Evolutionary conservation across 2,797 vertebrate species (phyloP), one percentile per base, ranked within the genome.

Genomic region (Enoplosus armatus): DNA sequence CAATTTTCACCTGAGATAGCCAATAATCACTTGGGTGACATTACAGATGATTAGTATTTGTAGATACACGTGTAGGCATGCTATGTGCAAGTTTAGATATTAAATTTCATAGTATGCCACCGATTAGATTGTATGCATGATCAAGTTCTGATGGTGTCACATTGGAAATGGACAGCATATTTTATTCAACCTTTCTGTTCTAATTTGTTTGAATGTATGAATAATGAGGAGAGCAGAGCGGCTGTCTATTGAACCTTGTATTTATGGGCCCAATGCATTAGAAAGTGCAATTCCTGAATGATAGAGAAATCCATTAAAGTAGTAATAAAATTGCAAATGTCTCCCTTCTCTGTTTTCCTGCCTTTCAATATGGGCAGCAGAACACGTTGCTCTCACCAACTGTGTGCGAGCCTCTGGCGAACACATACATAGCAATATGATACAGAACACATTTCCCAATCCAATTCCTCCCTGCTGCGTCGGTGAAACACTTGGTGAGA

Each of bases 251-350:
- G 87, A 91, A 92, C 89, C 92, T 93, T 87, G 89, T 91, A 90
- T 93, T 93, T 93, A 93, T 91, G 90, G 89, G 87, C 86, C 83
- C 87, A 73, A 87, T 89, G 89, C 89, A 90, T 93, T 90, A 94
- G 90, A 91, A 90, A 91, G 90, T 88, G 90, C 89, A 90, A 90
- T 92, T 92, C 89, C 87, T 88, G 88, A 89, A 91, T 91, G 89
- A 89, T 88, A 82, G 87, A 90, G 89, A 93, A 94, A 93, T 79
- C 91, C 87, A 93, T 94, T 95, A 93, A 92, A 92, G 93, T 88
- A 90, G 91, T 93, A 92, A 94, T 92, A 93, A 92, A 94, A 94
- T 92, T 94, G 93, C 93, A 94, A 95, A 94, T 93, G 89, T 87
- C 90, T 88, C 74, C 87, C 87, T 80, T 80, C 84, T 90, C 88